Conservation (phyloP, 2,797 vertebrate genomes). For the Caiman crocodilus region DNA sequence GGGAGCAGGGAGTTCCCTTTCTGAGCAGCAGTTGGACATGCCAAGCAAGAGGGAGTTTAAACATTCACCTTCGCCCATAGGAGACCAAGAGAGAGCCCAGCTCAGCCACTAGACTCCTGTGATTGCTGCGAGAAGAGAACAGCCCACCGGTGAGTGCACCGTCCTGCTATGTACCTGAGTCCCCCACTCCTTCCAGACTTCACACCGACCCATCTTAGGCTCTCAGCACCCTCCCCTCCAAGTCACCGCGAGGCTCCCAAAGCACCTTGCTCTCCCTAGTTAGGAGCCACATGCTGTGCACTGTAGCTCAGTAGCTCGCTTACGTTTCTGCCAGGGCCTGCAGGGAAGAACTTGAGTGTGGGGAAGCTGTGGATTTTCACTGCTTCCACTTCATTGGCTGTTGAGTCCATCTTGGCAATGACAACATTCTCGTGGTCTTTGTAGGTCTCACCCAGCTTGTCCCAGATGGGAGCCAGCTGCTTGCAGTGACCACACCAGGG, state of each 20-base stretch:
- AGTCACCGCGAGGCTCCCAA: not conserved
- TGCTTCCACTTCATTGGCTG: slow-evolving; percentile 94
- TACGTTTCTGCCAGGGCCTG: slow-evolving; percentile 88
- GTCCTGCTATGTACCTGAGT: slow-evolving; percentile 19
- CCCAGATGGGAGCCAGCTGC: slow-evolving; percentile 97
- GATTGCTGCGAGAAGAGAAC: slow-evolving; percentile 72
- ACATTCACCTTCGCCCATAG: slow-evolving; percentile 74
- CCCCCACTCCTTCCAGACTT: not conserved
- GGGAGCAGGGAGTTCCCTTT: slow-evolving; percentile 63
- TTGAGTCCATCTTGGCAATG: slow-evolving; percentile 98
- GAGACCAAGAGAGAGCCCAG: slow-evolving; percentile 69
- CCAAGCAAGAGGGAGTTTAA: slow-evolving; percentile 69
- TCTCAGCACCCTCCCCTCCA: not conserved
- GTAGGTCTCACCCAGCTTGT: slow-evolving; percentile 94
- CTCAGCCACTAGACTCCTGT: slow-evolving; percentile 74
- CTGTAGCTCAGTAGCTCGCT: not conserved
- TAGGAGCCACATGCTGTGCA: rapidly evolving
- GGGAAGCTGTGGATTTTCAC: slow-evolving; percentile 99
- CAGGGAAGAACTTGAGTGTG: slow-evolving; percentile 97
- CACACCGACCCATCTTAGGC: not conserved
- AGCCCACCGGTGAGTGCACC: slow-evolving; percentile 70
- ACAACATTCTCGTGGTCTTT: slow-evolving; percentile 86
- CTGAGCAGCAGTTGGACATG: slow-evolving; percentile 65
- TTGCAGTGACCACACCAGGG: slow-evolving; percentile 99
- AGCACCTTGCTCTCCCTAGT: not conserved